Percentiles rank a stretch among this genome's conserved stretches.
phyloP scores from a whole-genome alignment of 2,113 vertebrate genomes.

The Mormyrus lacerda region DNA sequence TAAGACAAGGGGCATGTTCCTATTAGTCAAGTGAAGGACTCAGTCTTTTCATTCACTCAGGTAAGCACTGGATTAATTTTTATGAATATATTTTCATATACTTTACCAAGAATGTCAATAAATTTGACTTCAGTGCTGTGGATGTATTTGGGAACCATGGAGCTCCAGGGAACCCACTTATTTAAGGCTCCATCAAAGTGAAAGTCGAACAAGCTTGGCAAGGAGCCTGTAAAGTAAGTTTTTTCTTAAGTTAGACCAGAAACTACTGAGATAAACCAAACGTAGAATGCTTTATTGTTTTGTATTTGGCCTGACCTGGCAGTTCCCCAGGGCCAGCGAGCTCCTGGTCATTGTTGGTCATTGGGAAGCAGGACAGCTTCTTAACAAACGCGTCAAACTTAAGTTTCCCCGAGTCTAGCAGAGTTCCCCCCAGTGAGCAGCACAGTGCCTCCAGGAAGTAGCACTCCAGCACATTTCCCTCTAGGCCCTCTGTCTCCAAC shows the following conservation, averaged over 20 bases:
- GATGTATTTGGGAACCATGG: conserved; percentile 73
- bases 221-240: conserved; percentile 61
- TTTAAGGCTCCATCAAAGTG: conserved; percentile 71
- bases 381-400: conserved; percentile 81
- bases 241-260: neutral
- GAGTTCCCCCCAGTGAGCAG: conserved; percentile 77
- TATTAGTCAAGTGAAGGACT: neutral
- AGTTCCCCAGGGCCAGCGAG: conserved; percentile 75
- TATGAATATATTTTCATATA: neutral
- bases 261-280: neutral
- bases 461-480: conserved; percentile 69
- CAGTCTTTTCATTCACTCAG: too few relatives aligned
- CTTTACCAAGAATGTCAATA: conserved; percentile 80
- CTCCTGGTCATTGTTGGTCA: conserved; percentile 48
- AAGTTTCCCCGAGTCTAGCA: conserved; percentile 64
- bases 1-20: neutral
- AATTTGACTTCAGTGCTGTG: conserved; percentile 71
- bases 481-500: conserved; percentile 52
- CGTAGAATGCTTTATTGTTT: neutral
- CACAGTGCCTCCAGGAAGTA: conserved; percentile 88
- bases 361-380: conserved; percentile 63
- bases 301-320: conserved; percentile 65
- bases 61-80: neutral
- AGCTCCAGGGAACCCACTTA: conserved; percentile 82
- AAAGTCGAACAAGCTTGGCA: conserved; percentile 84